Evolutionary conservation across 1,140 invertebrate genomes (phyloP), one percentile per base, ranked within the genome.

Genomic region (Hyles euphorbiae): DNA sequence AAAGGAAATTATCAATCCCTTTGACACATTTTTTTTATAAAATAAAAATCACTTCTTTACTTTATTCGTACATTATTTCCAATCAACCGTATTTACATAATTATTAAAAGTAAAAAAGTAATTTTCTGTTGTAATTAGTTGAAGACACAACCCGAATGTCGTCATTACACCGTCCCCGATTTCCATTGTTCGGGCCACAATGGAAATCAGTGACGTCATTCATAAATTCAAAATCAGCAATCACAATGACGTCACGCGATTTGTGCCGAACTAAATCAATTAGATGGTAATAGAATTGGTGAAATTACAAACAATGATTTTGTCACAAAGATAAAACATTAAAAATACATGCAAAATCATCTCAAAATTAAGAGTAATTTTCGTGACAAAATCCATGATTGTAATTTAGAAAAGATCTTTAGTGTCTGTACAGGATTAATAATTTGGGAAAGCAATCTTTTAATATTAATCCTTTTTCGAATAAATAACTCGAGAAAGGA

Each of bases 341-440:
- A 40, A 55, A n/a, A 47, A 43, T 3, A 56, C 69, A 70, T 74
- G 63, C 59, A 78, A 53, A 74, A 73, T 72, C 51, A 57, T 33
- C 33, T 3, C 8, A 10, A 57, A n/a, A 33, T 46, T 49, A 61
- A 49, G 33, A 33, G 63, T 61, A 67, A 58, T 70, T 74, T 70
- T 81, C 82, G 67, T 53, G 74, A 81, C 58, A 86, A 52, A 74
- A 73, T 70, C 63, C 71, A 61, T 56, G 40, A 67, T 68, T 78
- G 67, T 78, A 78, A 40, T 40, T 8, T 5, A 40, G 5, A 2
- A 8, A 40, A 40, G 36, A 40, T 40, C 5, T 40, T 40, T 5
- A 40, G 36, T 22, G 36, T 8, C 8, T 40, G 36, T 40, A 5
- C 5, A 22, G 22, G 22, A 22, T 22, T 22, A 22, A 22, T 22